These are phyloP conservation scores for Zygogramma bicolorata DNA, from an alignment of 2,888 invertebrate genomes.

Conservation along the genomic window DNA sequence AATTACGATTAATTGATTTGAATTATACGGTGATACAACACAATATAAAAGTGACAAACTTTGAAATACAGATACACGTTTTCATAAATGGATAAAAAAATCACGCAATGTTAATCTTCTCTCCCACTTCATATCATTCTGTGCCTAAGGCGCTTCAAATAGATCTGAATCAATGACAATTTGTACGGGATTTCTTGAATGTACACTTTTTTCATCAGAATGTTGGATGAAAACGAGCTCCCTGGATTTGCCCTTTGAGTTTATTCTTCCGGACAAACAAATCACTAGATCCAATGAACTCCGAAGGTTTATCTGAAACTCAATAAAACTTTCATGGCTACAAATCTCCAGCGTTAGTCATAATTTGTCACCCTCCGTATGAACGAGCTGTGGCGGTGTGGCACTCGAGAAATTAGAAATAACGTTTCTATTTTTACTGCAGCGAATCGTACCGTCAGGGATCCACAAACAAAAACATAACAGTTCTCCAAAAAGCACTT, in stretches of 20 bases:
- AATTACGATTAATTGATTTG: no score
- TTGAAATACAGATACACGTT: no score
- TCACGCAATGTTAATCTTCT: no score
- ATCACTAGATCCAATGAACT: not conserved
- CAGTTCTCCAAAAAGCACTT: constrained; percentile 29
- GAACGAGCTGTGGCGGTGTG: constrained; percentile 31
- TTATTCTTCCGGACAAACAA: not conserved
- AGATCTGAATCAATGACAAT: no score
- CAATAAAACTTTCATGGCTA: not conserved
- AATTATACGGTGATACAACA: no score
- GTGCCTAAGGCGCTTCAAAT: no score
- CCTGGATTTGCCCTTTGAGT: not conserved
- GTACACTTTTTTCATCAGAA: no score
- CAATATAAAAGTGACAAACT: no score
- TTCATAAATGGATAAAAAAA: no score
- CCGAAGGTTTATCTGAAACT: not conserved
- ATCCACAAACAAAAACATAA: constrained; percentile 27
- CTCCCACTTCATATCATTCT: no score
- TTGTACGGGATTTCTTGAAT: no score
- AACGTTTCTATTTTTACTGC: constrained; percentile 41
- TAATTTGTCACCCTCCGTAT: constrained; percentile 29
- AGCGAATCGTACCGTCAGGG: constrained; percentile 25
- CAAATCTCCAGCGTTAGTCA: constrained; percentile 3
- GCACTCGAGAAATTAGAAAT: constrained; percentile 38
- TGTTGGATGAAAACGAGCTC: not conserved